phyloP scores from a whole-genome alignment of 1,140 invertebrate genomes.

The Saccostrea echinata region DNA sequence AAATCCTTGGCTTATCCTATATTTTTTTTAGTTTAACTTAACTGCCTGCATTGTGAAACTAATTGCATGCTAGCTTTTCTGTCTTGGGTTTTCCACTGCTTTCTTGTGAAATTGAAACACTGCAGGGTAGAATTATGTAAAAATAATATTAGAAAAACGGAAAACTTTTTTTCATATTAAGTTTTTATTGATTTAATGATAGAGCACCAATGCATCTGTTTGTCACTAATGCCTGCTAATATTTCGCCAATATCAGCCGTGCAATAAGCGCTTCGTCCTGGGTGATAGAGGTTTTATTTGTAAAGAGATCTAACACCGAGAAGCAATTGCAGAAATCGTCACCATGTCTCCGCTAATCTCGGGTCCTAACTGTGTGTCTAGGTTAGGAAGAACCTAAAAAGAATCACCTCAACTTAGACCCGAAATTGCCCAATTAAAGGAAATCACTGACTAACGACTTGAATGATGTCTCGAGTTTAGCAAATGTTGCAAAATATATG shows the following conservation, averaged over 20 bases:
- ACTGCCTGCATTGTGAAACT: neutral
- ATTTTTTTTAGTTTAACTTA: neutral
- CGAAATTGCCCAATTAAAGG: neutral
- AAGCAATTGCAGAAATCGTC: neutral
- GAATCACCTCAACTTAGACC: neutral
- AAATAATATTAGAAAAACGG: neutral
- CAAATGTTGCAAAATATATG: neutral
- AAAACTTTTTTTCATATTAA: neutral
- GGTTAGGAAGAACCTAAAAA: neutral
- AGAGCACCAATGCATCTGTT: neutral
- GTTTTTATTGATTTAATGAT: neutral
- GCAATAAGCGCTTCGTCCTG: neutral
- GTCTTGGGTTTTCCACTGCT: neutral
- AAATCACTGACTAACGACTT: neutral
- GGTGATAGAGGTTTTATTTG: neutral
- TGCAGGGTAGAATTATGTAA: neutral
- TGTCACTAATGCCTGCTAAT: neutral
- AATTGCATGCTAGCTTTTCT: neutral
- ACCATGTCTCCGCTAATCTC: neutral
- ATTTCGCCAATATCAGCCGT: neutral
- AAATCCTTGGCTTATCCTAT: neutral
- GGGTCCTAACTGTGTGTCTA: neutral
- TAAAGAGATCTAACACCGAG: neutral
- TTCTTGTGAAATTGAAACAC: too few species aligned
- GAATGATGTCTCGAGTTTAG: neutral